phyloP scores from a whole-genome alignment of 1,140 invertebrate genomes.

The Temnothorax longispinosus region DNA sequence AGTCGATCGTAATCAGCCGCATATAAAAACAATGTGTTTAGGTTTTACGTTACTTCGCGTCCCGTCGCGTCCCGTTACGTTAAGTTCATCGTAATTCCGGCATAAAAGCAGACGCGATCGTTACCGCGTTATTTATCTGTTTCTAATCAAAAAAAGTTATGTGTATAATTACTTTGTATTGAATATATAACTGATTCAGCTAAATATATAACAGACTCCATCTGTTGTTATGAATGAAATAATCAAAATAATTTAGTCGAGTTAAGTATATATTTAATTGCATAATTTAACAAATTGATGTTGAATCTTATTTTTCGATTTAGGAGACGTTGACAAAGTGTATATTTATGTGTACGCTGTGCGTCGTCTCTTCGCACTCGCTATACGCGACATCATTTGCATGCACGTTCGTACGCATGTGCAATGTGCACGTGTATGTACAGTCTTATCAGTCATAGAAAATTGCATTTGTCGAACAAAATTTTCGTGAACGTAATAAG shows the following conservation, averaged over 20 bases:
- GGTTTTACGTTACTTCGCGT: too few relatives aligned
- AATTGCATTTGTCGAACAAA: constrained; percentile 53
- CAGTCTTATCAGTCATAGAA: constrained; percentile 13
- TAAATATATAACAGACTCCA: background rate
- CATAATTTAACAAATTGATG: background rate
- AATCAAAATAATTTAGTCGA: background rate
- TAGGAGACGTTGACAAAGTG: background rate
- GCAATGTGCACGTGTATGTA: background rate
- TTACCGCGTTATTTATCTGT: background rate
- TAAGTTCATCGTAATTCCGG: too few relatives aligned
- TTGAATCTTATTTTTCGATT: background rate
- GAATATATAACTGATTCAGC: background rate
- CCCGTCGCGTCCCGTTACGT: too few relatives aligned
- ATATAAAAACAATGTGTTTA: too few relatives aligned
- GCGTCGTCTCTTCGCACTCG: too few relatives aligned
- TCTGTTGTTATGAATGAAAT: background rate
- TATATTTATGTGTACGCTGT: background rate
- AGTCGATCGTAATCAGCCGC: too few relatives aligned
- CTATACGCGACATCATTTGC: background rate
- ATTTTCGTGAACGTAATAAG: constrained; percentile 34
- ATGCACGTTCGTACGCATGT: background rate
- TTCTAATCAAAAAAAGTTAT: background rate
- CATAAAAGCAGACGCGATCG: background rate
- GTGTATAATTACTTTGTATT: too few relatives aligned
- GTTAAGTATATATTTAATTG: background rate